Conservation (phyloP, 2,888 invertebrate genomes). For the Erannis defoliaria region DNA sequence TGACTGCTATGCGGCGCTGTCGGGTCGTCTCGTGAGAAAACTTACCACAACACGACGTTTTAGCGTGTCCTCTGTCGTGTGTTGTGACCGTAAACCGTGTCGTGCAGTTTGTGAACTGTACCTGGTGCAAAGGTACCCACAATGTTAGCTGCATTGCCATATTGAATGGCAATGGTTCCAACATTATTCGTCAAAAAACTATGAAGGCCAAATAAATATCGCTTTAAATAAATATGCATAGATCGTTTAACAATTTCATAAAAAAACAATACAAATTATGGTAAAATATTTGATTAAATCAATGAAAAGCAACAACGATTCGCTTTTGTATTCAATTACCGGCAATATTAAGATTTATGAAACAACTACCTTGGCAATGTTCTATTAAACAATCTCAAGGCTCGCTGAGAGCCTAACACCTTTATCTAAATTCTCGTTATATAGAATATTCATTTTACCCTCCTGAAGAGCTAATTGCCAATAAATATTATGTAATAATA, state of each 20-base stretch:
- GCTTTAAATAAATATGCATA: too few relatives aligned
- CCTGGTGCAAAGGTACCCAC: too few relatives aligned
- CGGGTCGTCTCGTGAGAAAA: too few relatives aligned
- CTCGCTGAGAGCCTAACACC: conserved; percentile 3
- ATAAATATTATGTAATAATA: conserved; percentile 26
- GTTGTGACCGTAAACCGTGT: too few relatives aligned
- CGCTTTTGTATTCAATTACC: background rate
- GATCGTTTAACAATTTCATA: background rate
- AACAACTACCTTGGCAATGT: background rate
- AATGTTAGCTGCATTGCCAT: too few relatives aligned
- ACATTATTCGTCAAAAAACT: background rate
- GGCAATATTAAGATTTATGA: background rate
- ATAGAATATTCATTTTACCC: conserved; percentile 14
- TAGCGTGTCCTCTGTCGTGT: too few relatives aligned
- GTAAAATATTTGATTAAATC: background rate
- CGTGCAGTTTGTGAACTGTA: too few relatives aligned
- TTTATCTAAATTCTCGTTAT: conserved; percentile 1
- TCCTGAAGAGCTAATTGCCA: conserved; percentile 25
- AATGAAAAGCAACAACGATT: background rate
- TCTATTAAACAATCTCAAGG: conserved; percentile 6
- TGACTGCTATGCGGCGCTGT: too few relatives aligned
- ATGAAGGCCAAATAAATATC: too few relatives aligned
- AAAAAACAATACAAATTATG: background rate
- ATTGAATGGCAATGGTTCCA: background rate
- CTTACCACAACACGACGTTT: too few relatives aligned